These are phyloP conservation scores for Pantherophis alleghaniensis DNA, from an alignment of 2,797 vertebrate species.

Conservation along the genomic window DNA sequence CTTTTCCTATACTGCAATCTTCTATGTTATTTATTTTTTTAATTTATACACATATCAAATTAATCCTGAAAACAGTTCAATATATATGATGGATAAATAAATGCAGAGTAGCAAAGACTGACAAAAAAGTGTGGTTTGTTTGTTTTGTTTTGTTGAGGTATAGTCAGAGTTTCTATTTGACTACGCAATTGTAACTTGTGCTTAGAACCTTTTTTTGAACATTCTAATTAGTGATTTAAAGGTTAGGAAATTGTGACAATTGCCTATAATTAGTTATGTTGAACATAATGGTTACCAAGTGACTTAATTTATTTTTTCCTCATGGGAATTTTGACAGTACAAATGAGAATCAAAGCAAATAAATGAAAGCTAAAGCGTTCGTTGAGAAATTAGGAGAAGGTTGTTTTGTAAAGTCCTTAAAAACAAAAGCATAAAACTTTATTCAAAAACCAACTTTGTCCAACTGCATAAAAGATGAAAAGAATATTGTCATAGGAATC, in stretches of 20 bases:
- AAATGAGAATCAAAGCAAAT: background rate
- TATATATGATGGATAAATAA: background rate
- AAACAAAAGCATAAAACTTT: background rate
- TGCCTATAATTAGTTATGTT: background rate
- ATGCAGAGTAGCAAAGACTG: background rate
- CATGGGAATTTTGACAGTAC: background rate
- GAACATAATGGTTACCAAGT: background rate
- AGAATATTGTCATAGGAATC: background rate
- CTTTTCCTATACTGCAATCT: background rate
- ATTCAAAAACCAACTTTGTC: background rate
- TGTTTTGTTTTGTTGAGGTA: background rate
- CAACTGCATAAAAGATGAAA: background rate
- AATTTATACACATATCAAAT: background rate
- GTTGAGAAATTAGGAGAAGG: background rate
- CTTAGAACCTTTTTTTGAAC: background rate
- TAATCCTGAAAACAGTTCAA: background rate
- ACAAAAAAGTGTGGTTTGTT: background rate
- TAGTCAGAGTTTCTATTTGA: background rate
- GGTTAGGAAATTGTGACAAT: background rate
- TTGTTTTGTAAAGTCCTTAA: background rate
- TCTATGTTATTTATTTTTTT: background rate
- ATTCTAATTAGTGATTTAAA: background rate
- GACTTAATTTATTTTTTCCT: background rate
- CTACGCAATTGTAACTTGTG: background rate
- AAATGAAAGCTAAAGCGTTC: background rate